A percentile compares a stretch with the other conserved stretches of the same genome.
phyloP scores from a whole-genome alignment of 2,113 vertebrate species.

The Neoarius graeffei region DNA sequence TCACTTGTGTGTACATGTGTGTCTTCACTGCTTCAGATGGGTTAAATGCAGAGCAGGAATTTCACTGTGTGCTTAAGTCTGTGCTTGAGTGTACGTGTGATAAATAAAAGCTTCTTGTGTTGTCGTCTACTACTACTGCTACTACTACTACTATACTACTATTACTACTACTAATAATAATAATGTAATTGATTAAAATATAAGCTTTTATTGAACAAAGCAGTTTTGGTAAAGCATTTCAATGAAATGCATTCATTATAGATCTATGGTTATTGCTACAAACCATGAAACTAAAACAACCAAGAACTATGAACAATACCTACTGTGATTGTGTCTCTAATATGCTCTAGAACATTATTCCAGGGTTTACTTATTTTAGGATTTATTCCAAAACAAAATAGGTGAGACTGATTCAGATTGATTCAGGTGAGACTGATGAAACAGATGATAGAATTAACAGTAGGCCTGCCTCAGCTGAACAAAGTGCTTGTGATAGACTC shows the following conservation, averaged over 20 bases:
- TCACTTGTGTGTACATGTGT: no score
- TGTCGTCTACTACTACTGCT: background rate
- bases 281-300: background rate
- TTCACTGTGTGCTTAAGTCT: no score
- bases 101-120: no score
- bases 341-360: background rate
- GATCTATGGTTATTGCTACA: background rate
- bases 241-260: background rate
- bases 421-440: no score
- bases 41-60: no score
- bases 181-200: background rate
- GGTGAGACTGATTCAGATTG: no score
- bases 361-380: background rate
- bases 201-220: background rate
- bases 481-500: background rate
- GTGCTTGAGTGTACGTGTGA: no score
- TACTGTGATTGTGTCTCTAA: background rate
- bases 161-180: background rate
- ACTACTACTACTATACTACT: background rate
- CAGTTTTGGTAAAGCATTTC: background rate
- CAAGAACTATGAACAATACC: background rate
- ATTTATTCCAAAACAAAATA: no score
- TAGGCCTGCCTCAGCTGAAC: background rate
- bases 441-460: background rate
- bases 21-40: no score